Base-by-base conservation (phyloP, 1,140 invertebrate genomes). In the Bombus difficillimus region DNA sequence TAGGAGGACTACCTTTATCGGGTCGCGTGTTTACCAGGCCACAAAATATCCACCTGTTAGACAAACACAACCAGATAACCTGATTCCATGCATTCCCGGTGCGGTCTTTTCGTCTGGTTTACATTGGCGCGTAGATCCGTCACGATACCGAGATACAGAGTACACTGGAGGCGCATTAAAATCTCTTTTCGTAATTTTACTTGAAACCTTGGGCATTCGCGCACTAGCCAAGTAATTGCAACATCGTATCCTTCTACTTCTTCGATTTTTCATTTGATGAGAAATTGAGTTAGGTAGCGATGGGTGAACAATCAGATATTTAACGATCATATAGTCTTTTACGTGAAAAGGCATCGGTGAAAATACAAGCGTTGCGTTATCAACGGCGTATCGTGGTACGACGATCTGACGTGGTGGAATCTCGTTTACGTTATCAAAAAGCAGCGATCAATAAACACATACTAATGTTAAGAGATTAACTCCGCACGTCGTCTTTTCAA, bases 11-110 rank as follows among this genome's bases (percentile, higher is more conserved):
- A 85, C 22, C n/a, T 68, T 85, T 85, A 85, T 85, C 83, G 68
- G 53, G 13, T 43, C 57, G 59, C 68, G 18, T 81, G 83, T 85
- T 81, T 81, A 53, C 71, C 78, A 25, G 71, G 69, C 25, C 71
- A 74, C 71, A 37, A 79, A 68, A 85, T 81, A 85, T 85, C 79
- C 84, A 85, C 84, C 84, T 85, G 84, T 85, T 85, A 75, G 43
- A 59, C 84, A 81, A 81, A 81, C 84, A 81, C 84, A 22, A 34
- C 71, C 59, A 85, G 84, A 85, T 85, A 81, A 68, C 69, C 78
- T n/a, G 57, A 62, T 75, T 28, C 71, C 79, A 41, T 68, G 62
- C 59, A 72, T 41, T 81, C 78, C 34, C 13, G 12, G 47, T 32
- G 71, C 79, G 43, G 57, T 75, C 79, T 59, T 81, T 78, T 57